A percentile compares a stretch with the other conserved stretches of the same genome.
These are phyloP conservation scores for Mesodorylaimus sp. DNA, from an alignment of 2,888 invertebrate species.

Conservation along the genomic window DNA sequence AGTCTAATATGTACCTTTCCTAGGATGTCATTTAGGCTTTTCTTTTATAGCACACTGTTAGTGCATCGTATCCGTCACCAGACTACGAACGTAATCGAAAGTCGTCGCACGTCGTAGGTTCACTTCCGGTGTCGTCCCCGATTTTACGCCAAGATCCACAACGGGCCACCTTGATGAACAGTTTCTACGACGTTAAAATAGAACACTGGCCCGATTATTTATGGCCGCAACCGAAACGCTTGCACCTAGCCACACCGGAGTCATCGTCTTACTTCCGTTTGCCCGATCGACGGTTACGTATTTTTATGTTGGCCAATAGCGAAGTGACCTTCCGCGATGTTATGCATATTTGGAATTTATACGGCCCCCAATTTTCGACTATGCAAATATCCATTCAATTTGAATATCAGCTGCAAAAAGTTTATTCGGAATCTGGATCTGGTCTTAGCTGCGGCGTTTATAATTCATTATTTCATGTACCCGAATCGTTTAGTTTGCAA, in stretches of 20 bases:
- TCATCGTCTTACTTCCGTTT: too few relatives aligned
- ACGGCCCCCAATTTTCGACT: neutral
- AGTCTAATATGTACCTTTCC: too few relatives aligned
- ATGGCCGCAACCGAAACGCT: slow-evolving; percentile 45
- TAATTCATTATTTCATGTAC: neutral
- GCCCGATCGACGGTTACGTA: slow-evolving; percentile 1
- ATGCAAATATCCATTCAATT: neutral
- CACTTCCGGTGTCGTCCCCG: too few relatives aligned
- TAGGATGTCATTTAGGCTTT: too few relatives aligned
- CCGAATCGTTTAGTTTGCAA: slow-evolving; percentile 37
- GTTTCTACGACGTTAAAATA: slow-evolving; percentile 11
- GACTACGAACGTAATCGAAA: too few relatives aligned
- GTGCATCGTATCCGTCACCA: too few relatives aligned
- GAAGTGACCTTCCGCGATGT: neutral
- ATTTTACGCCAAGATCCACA: too few relatives aligned
- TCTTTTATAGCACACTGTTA: too few relatives aligned
- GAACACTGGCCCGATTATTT: slow-evolving; percentile 38
- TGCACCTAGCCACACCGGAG: slow-evolving; percentile 38
- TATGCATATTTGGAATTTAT: neutral
- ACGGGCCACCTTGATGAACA: too few relatives aligned
- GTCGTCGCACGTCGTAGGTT: too few relatives aligned
- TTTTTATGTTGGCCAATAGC: slow-evolving; percentile 1
- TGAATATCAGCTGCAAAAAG: neutral
- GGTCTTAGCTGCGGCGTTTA: slow-evolving; percentile 6
- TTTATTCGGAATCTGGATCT: neutral